Percentiles rank a stretch among this genome's conserved stretches.
Conservation (phyloP, 2,888 invertebrate genomes). For the Spatulosminthurus flaviceps region DNA sequence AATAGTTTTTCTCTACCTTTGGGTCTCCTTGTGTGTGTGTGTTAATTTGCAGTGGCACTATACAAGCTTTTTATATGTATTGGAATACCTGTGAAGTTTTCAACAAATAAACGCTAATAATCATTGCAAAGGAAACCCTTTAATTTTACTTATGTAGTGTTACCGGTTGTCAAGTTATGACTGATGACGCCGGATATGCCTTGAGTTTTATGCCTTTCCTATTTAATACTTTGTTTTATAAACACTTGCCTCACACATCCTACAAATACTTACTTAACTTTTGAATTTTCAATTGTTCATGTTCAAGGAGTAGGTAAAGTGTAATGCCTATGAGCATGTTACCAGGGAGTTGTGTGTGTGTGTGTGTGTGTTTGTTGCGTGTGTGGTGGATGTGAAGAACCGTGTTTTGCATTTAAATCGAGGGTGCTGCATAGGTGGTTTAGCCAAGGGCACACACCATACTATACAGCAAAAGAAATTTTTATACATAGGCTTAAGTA, state of each 20-base stretch:
- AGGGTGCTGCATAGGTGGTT: constrained; percentile 47
- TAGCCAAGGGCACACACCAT: constrained; percentile 47
- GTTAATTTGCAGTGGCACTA: not conserved
- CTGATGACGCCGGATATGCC: constrained; percentile 49
- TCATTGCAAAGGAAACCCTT: constrained; percentile 28
- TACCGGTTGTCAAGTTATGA: constrained; percentile 43
- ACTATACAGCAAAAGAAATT: too few relatives aligned
- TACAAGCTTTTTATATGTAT: not conserved
- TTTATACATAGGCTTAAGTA: not conserved
- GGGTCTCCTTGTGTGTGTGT: not conserved
- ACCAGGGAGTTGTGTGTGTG: not conserved
- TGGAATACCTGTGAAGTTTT: not conserved
- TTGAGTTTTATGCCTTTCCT: constrained; percentile 32
- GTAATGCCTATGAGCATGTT: not conserved
- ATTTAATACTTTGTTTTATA: constrained; percentile 36
- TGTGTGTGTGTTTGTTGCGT: too few relatives aligned
- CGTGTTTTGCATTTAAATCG: constrained; percentile 50
- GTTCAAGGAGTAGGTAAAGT: too few relatives aligned
- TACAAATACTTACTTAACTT: not conserved
- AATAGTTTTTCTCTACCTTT: not conserved
- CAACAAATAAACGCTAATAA: constrained; percentile 28
- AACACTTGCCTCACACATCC: not conserved
- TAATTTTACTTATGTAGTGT: not conserved
- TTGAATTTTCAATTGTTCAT: not conserved
- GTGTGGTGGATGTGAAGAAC: constrained; percentile 29